These are phyloP conservation scores for Nyctibius grandis DNA, from an alignment of 2,797 vertebrate genomes.

Conservation along the genomic window DNA sequence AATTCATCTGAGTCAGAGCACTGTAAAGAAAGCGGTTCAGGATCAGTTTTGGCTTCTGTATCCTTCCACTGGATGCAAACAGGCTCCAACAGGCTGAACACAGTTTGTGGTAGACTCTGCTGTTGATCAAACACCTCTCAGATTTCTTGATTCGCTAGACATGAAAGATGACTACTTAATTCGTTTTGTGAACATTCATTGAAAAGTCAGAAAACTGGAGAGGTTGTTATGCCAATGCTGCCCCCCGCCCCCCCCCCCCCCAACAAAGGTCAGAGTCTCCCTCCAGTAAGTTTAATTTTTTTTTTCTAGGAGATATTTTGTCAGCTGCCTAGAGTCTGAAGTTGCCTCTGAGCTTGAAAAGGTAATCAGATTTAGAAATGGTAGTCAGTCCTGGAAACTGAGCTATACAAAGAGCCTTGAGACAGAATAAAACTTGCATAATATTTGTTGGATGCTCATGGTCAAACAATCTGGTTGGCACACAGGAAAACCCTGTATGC, in stretches of 20 bases:
- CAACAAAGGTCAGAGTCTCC: neutral
- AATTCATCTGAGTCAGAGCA: neutral
- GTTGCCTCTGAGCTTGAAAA: neutral
- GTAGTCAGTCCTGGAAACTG: neutral
- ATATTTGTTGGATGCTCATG: neutral
- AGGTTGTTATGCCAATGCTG: neutral
- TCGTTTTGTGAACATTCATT: neutral
- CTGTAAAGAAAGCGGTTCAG: neutral
- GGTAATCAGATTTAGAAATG: neutral
- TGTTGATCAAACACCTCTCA: neutral
- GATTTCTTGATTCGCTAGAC: neutral
- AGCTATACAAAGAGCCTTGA: neutral
- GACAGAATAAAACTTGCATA: neutral
- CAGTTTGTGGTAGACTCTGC: neutral
- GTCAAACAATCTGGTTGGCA: neutral
- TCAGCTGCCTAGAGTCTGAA: neutral
- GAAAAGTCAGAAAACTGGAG: neutral
- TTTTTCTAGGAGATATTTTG: neutral
- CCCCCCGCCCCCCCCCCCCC: accelerated
- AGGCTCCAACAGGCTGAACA: neutral
- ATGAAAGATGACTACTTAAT: neutral
- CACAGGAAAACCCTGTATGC: neutral
- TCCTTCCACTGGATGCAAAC: neutral
- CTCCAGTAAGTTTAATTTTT: neutral
- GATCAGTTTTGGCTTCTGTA: neutral